These are phyloP conservation scores for Patiria pectinifera DNA, from an alignment of 53 echinoderm and acorn worm species.

Conservation along the genomic window DNA sequence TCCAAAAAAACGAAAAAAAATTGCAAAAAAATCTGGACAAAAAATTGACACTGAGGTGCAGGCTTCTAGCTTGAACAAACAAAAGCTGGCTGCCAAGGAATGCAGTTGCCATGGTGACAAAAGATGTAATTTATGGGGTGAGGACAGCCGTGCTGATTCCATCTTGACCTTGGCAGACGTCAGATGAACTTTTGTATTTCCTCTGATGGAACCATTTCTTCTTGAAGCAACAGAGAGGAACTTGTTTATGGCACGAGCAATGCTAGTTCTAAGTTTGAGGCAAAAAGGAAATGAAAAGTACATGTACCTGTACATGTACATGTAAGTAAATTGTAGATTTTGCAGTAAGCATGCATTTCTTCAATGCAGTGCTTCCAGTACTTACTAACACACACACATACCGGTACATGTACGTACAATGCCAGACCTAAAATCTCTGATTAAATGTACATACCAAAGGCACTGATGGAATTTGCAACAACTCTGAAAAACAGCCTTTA, in stretches of 20 bases:
- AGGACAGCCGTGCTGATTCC: slow-evolving; percentile 44
- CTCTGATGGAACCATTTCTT: background rate
- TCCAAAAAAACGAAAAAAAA: background rate
- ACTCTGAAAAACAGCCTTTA: too few species aligned
- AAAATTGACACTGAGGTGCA: slow-evolving; percentile 33
- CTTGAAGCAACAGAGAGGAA: background rate
- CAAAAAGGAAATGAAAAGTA: background rate
- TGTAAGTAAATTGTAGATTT: background rate
- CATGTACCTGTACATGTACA: background rate
- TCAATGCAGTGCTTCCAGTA: too few species aligned
- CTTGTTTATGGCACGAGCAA: slow-evolving; percentile 4
- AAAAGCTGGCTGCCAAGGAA: slow-evolving; percentile 58
- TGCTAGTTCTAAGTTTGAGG: background rate
- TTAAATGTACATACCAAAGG: too few species aligned
- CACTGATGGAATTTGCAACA: too few species aligned
- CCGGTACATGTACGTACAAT: too few species aligned
- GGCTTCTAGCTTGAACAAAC: slow-evolving; percentile 41
- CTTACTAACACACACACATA: too few species aligned
- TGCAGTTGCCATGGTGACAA: slow-evolving; percentile 53
- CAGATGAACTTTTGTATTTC: slow-evolving; percentile 16
- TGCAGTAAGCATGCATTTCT: background rate
- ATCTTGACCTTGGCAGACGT: slow-evolving; percentile 38
- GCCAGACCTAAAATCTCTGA: too few species aligned
- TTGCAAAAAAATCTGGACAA: background rate
- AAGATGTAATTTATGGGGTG: slow-evolving; percentile 55